phyloP scores from a whole-genome alignment of 2,888 invertebrate species.

The Imbricaverruca yamaguchii region DNA sequence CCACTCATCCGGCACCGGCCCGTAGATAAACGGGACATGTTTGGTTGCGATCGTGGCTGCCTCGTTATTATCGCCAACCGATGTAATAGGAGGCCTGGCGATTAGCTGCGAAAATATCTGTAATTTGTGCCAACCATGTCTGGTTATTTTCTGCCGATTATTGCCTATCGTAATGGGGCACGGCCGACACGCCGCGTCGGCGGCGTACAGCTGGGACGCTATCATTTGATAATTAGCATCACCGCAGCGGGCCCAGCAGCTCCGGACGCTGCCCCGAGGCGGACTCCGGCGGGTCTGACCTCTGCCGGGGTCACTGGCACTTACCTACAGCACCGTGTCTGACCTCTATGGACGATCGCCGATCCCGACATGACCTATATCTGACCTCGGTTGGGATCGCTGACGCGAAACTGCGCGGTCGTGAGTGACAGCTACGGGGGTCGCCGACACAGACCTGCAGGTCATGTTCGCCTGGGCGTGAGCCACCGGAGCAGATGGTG shows the following conservation, averaged over 20 bases:
- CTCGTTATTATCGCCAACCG: background rate
- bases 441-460: no score
- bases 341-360: no score
- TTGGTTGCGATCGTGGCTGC: background rate
- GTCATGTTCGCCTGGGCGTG: no score
- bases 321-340: no score
- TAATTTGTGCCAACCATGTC: constrained; percentile 4
- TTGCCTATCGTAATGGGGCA: background rate
- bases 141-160: constrained; percentile 18
- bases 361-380: no score
- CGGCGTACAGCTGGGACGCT: background rate
- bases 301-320: no score
- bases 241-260: background rate
- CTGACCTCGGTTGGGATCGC: no score
- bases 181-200: background rate
- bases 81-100: background rate
- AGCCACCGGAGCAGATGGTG: no score
- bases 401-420: no score
- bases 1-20: background rate
- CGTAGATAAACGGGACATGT: background rate
- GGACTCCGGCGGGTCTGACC: background rate
- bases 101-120: constrained; percentile 15
- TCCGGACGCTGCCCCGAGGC: background rate
- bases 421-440: no score
- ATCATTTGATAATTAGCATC: constrained; percentile 2